Evolutionary conservation across 2,797 vertebrate genomes (phyloP), one percentile per base, ranked within the genome.

Genomic region (Danio albolineatus): DNA sequence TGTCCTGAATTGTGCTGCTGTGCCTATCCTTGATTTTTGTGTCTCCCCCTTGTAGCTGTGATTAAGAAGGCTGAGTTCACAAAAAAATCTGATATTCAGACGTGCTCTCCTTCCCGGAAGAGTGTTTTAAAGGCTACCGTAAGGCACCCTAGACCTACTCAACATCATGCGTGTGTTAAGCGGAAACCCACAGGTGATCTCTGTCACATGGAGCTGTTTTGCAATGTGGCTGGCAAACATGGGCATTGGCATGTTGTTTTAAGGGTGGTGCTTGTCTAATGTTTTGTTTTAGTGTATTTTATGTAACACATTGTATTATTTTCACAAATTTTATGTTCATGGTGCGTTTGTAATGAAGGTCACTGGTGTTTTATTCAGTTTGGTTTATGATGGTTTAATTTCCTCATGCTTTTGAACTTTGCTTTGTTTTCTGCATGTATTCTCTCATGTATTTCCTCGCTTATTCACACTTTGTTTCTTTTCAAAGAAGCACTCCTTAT

Each of bases 181-280:
- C 94, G 97, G 95, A 98, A 97, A 96, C 93, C 95, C 90, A 97
- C 97, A 99, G 98, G 98, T 99, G 96, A 94, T 65, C 39, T 80
- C 86, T 82, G 67, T 48, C 73, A 85, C 65, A n/a, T 73, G 71
- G 76, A 79, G 86, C 75, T 57, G 82, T 76, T 76, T 89, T 94
- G 93, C 93, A 92, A 92, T 93, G 94, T 94, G 94, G 92, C 94
- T 94, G 94, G 90, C 94, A 94, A 93, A 94, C 92, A 94, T 90
- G 89, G 87, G 90, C 89, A 71, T 87, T 89, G 81, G 80, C 90
- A 90, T 89, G 76, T 90, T 91, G 92, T 94, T 89, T 86, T 87
- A 78, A 73, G 88, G 92, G 88, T 87, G 72, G 89, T 88, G 92
- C 89, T 88, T 89, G 39, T 91, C 83, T 79, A 72, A 81, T 83